phyloP scores from a whole-genome alignment of 2,797 vertebrate genomes.

The Periophthalmus magnuspinnatus region DNA sequence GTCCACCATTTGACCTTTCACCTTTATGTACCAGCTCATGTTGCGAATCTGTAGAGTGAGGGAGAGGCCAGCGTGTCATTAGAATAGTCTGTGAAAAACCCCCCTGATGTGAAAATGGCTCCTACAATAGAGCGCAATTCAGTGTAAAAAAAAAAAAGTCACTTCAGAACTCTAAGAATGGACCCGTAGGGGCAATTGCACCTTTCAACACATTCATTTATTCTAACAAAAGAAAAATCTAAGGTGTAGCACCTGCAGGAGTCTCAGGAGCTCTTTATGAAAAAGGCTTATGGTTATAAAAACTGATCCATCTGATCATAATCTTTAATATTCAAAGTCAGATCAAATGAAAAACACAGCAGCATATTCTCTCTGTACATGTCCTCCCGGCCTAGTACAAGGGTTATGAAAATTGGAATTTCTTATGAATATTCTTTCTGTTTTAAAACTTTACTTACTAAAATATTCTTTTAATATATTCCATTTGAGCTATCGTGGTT shows the following conservation, averaged over 20 bases:
- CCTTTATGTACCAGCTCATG: conserved; percentile 23
- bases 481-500: background rate
- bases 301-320: conserved; percentile 51
- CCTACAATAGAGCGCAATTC: conserved; percentile 26
- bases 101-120: conserved; percentile 41
- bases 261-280: conserved; percentile 20
- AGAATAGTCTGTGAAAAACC: conserved; percentile 41
- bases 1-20: conserved; percentile 19
- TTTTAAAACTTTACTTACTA: background rate
- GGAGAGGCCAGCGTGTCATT: conserved; percentile 23
- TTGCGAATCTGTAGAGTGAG: background rate
- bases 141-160: conserved; percentile 33
- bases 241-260: conserved; percentile 33
- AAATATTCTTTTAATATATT: background rate
- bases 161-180: conserved; percentile 39
- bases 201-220: conserved; percentile 27
- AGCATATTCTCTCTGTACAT: conserved; percentile 50
- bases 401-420: conserved; percentile 54
- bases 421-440: background rate
- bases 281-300: conserved; percentile 38
- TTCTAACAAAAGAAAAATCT: conserved; percentile 29
- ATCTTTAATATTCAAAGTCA: conserved; percentile 55
- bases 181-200: conserved; percentile 15
- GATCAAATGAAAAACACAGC: conserved; percentile 27
- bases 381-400: conserved; percentile 21